Base-by-base conservation (phyloP, 2,888 invertebrate genomes). In the Leucoma salicis region DNA sequence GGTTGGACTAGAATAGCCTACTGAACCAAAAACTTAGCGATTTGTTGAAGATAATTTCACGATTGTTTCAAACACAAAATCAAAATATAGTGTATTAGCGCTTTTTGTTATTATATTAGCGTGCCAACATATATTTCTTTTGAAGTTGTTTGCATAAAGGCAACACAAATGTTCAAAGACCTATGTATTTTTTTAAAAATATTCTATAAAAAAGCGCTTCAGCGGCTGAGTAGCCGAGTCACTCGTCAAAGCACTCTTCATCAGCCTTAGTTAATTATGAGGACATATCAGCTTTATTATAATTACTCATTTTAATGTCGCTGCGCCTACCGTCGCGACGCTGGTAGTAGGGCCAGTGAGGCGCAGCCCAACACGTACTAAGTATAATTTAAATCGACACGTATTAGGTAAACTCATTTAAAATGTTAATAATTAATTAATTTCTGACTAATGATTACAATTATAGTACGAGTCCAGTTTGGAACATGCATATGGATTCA, bases 271-370 rank as follows among this genome's bases (percentile, higher is more conserved):
- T 87, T 87, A 87, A 88, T 88, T 87, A 88, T 78, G 79, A 76
- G 78, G 73, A 84, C 82, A 76, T 87, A 87, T 88, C 82, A 87
- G 82, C 73, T 87, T 88, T 87, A 87, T 87, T 86, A 84, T 86
- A 88, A 87, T 88, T 86, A 88, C 82, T 86, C 86, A 86, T 87
- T 87, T 86, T 88, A 87, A 88, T 84, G 83, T 77, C 58, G 77
- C 84, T 84, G 80, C 83, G 82, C 84, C 84, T 74, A 78, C 58
- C 62, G 61, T 60, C 36, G 41, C 48, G 66, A 56, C 71, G 69
- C 53, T 63, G n/a, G n/a, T n/a, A n/a, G n/a, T n/a, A 57, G 64
- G 63, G 41, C 62, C 48, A 57, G 66, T 62, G 40, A 57, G 52
- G 13, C 27, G 34, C 36, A 18, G 39, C 42, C 33, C 28, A 10